Percentiles rank a stretch among this genome's conserved stretches.
These are phyloP conservation scores for Creontiades dilutus DNA, from an alignment of 2,888 invertebrate genomes.

Conservation along the genomic window DNA sequence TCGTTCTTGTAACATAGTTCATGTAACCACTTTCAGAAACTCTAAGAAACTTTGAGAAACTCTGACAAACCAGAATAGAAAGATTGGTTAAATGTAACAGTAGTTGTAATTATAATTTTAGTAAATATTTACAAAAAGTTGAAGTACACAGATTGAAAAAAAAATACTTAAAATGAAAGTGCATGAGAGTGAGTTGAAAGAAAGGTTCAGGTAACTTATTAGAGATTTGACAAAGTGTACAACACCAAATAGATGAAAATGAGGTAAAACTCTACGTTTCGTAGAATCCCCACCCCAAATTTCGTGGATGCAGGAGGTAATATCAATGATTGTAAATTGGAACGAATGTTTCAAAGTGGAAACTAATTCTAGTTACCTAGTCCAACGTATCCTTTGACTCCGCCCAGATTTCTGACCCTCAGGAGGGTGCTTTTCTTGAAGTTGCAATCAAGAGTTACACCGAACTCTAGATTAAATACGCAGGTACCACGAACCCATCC, in stretches of 20 bases:
- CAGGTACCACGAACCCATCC: slow-evolving; percentile 87
- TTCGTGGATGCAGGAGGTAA: neutral
- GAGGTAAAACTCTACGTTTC: too few relatives aligned
- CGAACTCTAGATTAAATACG: slow-evolving; percentile 93
- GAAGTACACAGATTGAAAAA: neutral
- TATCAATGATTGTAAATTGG: neutral
- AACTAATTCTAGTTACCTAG: slow-evolving; percentile 84
- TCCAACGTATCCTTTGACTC: slow-evolving; percentile 93
- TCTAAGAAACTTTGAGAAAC: too few relatives aligned
- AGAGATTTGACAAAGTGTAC: too few relatives aligned
- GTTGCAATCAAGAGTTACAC: slow-evolving; percentile 93
- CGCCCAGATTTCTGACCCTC: slow-evolving; percentile 93
- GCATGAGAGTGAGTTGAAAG: neutral
- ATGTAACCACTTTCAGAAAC: too few relatives aligned
- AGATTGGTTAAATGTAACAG: neutral
- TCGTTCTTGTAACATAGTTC: too few relatives aligned
- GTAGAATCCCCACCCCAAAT: too few relatives aligned
- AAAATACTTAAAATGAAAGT: neutral
- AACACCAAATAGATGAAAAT: too few relatives aligned
- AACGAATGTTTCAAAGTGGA: neutral
- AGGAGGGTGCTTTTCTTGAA: slow-evolving; percentile 95
- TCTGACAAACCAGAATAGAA: too few relatives aligned
- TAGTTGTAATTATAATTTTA: neutral
- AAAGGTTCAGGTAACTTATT: too few relatives aligned
- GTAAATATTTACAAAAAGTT: neutral